Conservation (phyloP, 1,140 invertebrate species). For the Halesus radiatus region DNA sequence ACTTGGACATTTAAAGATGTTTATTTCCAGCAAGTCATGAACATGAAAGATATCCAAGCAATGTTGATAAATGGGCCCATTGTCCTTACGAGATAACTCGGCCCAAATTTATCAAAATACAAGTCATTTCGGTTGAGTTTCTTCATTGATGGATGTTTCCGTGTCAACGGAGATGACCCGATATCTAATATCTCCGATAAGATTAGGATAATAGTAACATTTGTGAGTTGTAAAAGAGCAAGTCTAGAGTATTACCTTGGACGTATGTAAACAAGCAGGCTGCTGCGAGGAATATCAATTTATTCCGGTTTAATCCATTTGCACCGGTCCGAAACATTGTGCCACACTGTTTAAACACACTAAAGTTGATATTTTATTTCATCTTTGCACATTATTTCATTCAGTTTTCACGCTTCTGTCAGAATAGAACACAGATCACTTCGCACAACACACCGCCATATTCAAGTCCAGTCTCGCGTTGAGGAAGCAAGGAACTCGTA, state of each 20-base stretch:
- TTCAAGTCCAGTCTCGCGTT: constrained; percentile 55
- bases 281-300: constrained; percentile 68
- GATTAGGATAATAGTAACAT: constrained; percentile 30
- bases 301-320: constrained; percentile 64
- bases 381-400: constrained; percentile 67
- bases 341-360: constrained; percentile 62
- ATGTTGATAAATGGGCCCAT: neutral
- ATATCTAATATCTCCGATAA: no score
- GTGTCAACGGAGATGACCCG: constrained; percentile 25
- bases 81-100: neutral
- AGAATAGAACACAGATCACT: constrained; percentile 55
- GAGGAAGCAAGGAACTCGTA: neutral
- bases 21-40: no score
- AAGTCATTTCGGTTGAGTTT: neutral
- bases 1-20: no score
- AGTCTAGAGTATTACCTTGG: constrained; percentile 62
- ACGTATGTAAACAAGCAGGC: constrained; percentile 69
- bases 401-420: constrained; percentile 59
- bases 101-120: neutral
- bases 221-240: neutral
- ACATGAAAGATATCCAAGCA: no score
- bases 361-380: constrained; percentile 67
- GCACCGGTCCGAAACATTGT: constrained; percentile 68
- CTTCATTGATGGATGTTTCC: neutral
- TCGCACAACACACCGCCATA: constrained; percentile 63